Evolutionary conservation across 2,888 invertebrate species (phyloP).

Genomic region (Tyria jacobaeae): DNA sequence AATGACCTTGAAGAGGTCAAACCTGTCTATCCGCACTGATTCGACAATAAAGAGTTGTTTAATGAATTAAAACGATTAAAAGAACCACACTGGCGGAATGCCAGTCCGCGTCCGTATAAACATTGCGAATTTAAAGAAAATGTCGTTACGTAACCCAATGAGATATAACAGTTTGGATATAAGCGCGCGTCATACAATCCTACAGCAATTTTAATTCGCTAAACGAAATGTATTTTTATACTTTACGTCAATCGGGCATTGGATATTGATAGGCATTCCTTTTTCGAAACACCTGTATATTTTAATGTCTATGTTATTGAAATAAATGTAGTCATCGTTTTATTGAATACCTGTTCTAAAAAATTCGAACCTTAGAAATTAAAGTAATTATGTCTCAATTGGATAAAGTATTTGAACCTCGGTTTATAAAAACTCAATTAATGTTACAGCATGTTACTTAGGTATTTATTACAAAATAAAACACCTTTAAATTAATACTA

Average conservation of each 20-base stretch:
- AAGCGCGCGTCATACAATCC: conserved; percentile 37
- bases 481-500: too few relatives aligned
- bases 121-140: conserved; percentile 82
- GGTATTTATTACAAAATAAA: background rate
- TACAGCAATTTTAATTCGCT: conserved; percentile 29
- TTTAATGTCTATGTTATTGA: too few relatives aligned
- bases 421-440: too few relatives aligned
- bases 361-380: background rate
- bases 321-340: too few relatives aligned
- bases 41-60: conserved; percentile 78
- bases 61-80: conserved; percentile 85
- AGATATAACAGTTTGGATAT: conserved; percentile 46
- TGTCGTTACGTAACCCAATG: conserved; percentile 73
- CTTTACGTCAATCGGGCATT: conserved; percentile 14
- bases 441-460: background rate
- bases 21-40: conserved; percentile 73
- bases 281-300: background rate
- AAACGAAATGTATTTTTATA: conserved; percentile 33
- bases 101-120: conserved; percentile 81
- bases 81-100: conserved; percentile 77
- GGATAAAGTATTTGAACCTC: background rate
- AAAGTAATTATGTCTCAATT: background rate
- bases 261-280: background rate
- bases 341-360: background rate
- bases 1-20: conserved; percentile 80